Base-by-base conservation (phyloP, 2,113 vertebrate genomes). In the Trichechus manatus region DNA sequence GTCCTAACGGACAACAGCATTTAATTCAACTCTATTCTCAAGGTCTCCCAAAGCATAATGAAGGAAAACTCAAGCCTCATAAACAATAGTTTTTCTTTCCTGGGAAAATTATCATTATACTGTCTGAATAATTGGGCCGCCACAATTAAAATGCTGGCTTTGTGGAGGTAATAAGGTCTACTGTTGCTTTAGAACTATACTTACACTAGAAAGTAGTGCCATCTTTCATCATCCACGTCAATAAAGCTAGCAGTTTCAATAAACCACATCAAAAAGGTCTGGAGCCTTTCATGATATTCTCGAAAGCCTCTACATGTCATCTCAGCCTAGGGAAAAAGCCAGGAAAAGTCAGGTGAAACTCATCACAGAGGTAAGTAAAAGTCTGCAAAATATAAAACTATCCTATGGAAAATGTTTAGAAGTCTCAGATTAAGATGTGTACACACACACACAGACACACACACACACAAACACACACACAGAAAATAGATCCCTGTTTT, bases 251-350 rank as follows among this genome's bases (percentile, higher is more conserved):
- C 99, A 50, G 99, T 99, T 99, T 99, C 99, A 98, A 99, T 99
- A 99, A 99, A 99, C 99, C 99, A 99, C 99, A 99, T 99, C 98
- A 99, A 99, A 98, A 99, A 99, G 90, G 99, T 99, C 99, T 99
- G 99, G 98, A 99, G 99, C 98, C 99, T 99, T 98, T 99, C 99
- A 98, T 99, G 99, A 98, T 99, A 99, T 98, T 99, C 99, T 98
- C 98, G 99, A 99, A 99, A 99, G 98, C 99, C 99, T 89, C 99
- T 99, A 98, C 99, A 99, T 98, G 98, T 99, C 98, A 99, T 98
- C 95, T 99, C 99, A n/a, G 99, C 99, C 99, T 99, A 98, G 97
- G 98, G 98, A 99, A 99, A 99, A 99, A 98, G 98, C 98, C 98
- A 98, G 94, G 77, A 98, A 97, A 98, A 99, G 98, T 99, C 98